Evolutionary conservation across 1,140 invertebrate species (phyloP).

Genomic region (Papilio helenus): DNA sequence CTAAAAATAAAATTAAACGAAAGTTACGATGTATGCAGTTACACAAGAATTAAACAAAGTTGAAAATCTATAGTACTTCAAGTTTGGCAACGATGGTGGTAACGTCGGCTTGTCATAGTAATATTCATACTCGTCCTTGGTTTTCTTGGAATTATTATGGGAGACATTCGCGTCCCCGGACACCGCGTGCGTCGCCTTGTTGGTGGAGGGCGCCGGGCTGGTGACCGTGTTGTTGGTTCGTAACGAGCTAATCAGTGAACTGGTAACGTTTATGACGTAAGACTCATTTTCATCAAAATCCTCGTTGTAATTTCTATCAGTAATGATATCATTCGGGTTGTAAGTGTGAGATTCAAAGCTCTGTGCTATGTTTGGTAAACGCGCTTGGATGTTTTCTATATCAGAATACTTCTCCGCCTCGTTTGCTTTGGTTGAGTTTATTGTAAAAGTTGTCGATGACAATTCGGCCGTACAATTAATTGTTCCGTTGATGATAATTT

Average conservation of each 20-base stretch:
- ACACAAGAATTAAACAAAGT: conserved; percentile 29
- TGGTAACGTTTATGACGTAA: conserved; percentile 75
- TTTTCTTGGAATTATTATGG: conserved; percentile 78
- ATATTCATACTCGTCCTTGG: conserved; percentile 84
- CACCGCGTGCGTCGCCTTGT: conserved; percentile 53
- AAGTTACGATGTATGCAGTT: conserved; percentile 19
- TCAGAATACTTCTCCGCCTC: conserved; percentile 52
- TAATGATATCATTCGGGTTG: conserved; percentile 72
- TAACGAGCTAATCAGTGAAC: conserved; percentile 71
- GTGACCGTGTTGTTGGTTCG: conserved; percentile 61
- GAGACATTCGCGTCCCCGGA: conserved; percentile 64
- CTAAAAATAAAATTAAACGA: conserved; percentile 78
- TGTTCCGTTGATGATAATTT: conserved; percentile 74
- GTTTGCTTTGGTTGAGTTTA: conserved; percentile 57
- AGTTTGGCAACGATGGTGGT: conserved; percentile 89
- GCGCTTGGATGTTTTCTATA: conserved; percentile 56
- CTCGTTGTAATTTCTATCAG: conserved; percentile 60
- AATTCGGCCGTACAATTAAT: conserved; percentile 76
- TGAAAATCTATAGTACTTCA: conserved; percentile 79
- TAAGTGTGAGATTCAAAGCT: conserved; percentile 63
- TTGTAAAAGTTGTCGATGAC: conserved; percentile 64
- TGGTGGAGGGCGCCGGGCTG: conserved; percentile 45
- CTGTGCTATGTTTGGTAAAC: conserved; percentile 58
- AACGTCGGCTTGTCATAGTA: conserved; percentile 88
- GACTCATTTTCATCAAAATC: conserved; percentile 68